Conservation (phyloP, 2,888 invertebrate genomes). For the Sussaba pulchella region DNA sequence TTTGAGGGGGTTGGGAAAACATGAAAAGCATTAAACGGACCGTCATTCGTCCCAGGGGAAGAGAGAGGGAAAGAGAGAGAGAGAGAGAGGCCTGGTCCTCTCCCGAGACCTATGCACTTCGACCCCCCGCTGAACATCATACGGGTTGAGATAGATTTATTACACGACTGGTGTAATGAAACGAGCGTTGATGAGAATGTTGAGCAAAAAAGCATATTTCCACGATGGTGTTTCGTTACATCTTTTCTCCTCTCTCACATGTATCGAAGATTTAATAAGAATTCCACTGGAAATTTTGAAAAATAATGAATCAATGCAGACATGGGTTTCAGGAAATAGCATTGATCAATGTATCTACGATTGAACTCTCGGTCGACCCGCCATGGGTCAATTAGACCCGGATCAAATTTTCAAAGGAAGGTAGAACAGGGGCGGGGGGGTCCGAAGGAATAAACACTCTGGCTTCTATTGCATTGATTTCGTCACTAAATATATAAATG, state of each 20-base stretch:
- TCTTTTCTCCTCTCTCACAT: not conserved
- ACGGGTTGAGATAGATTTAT: constrained; percentile 51
- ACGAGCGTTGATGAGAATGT: constrained; percentile 39
- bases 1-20: not conserved
- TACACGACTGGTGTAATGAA: constrained; percentile 41
- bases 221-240: constrained; percentile 13
- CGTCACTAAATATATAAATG: too few species aligned
- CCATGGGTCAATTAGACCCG: too few species aligned
- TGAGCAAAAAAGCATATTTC: constrained; percentile 22
- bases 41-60: constrained; percentile 21
- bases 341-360: too few species aligned
- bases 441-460: too few species aligned
- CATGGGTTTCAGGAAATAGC: too few species aligned
- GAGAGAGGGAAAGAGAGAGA: not conserved
- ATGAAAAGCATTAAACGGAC: constrained; percentile 9
- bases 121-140: constrained; percentile 47
- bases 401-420: too few species aligned
- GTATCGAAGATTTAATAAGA: too few species aligned
- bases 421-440: too few species aligned
- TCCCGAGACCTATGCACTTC: constrained; percentile 59
- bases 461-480: too few species aligned
- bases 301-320: too few species aligned
- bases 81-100: constrained; percentile 29
- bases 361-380: too few species aligned
- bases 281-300: constrained; percentile 38